Percentiles rank a stretch among this genome's conserved stretches.
phyloP scores from a whole-genome alignment of 1,140 invertebrate genomes.

The Bombus confusus region DNA sequence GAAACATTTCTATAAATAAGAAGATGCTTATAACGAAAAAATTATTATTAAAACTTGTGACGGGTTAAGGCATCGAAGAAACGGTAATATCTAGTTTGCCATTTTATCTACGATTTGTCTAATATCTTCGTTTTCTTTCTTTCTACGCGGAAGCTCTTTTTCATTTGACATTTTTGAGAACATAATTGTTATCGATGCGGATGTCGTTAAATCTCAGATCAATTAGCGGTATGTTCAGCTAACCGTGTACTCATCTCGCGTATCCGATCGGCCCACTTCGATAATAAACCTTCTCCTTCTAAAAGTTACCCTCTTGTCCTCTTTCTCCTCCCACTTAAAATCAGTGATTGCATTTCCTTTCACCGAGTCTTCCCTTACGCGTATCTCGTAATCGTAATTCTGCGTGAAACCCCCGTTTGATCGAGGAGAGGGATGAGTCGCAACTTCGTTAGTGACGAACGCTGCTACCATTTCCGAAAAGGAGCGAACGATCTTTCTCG shows the following conservation, averaged over 20 bases:
- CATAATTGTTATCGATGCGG: not conserved
- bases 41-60: no score
- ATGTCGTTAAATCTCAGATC: not conserved
- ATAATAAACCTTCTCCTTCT: not conserved
- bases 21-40: no score
- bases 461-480: conserved; percentile 7
- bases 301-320: not conserved
- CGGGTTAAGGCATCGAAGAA: no score
- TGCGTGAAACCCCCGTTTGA: not conserved
- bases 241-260: not conserved
- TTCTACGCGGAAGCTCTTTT: not conserved
- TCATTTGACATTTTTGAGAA: not conserved
- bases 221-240: not conserved
- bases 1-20: no score
- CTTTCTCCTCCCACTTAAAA: conserved; percentile 31
- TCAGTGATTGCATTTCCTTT: conserved; percentile 52
- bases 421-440: not conserved
- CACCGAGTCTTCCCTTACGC: conserved; percentile 29
- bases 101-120: no score
- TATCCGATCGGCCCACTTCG: conserved; percentile 4
- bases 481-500: conserved; percentile 17
- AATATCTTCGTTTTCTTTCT: not conserved
- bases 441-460: not conserved
- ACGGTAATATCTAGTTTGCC: no score
- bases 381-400: conserved; percentile 24